These are phyloP conservation scores for Hydrotaea cyrtoneurina DNA, from an alignment of 2,888 invertebrate genomes.

Conservation along the genomic window DNA sequence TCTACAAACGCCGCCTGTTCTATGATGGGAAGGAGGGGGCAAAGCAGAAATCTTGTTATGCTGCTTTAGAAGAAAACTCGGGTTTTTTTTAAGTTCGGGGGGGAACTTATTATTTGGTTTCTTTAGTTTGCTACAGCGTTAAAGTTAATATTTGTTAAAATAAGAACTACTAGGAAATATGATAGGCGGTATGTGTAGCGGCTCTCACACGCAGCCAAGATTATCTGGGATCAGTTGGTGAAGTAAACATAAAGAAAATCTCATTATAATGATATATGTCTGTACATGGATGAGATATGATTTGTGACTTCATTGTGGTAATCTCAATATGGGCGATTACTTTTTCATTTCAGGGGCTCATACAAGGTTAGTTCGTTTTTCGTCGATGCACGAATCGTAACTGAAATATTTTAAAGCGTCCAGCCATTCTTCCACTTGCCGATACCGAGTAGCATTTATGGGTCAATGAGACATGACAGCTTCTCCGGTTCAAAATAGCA, in stretches of 20 bases:
- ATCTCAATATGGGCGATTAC: too few species aligned
- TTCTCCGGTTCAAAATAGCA: too few species aligned
- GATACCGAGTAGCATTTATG: too few species aligned
- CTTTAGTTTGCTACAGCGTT: not conserved
- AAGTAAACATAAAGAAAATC: constrained; percentile 17
- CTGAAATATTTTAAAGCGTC: too few species aligned
- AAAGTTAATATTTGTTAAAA: constrained; percentile 27
- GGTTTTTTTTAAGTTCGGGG: constrained; percentile 7
- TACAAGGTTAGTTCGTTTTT: too few species aligned
- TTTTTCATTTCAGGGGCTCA: too few species aligned
- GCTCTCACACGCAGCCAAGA: not conserved
- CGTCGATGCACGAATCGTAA: too few species aligned
- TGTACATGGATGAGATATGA: not conserved
- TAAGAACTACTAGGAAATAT: not conserved
- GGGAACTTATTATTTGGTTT: not conserved
- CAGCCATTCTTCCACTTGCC: too few species aligned
- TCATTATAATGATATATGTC: constrained; percentile 19
- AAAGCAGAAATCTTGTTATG: not conserved
- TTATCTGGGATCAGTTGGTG: not conserved
- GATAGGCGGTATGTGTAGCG: not conserved
- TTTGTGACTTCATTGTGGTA: too few species aligned
- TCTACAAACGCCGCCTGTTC: constrained; percentile 4
- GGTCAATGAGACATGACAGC: too few species aligned
- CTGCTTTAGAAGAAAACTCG: not conserved
- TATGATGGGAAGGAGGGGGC: not conserved